These are phyloP conservation scores for Andrena fulva DNA, from an alignment of 2,888 invertebrate genomes.

Conservation along the genomic window DNA sequence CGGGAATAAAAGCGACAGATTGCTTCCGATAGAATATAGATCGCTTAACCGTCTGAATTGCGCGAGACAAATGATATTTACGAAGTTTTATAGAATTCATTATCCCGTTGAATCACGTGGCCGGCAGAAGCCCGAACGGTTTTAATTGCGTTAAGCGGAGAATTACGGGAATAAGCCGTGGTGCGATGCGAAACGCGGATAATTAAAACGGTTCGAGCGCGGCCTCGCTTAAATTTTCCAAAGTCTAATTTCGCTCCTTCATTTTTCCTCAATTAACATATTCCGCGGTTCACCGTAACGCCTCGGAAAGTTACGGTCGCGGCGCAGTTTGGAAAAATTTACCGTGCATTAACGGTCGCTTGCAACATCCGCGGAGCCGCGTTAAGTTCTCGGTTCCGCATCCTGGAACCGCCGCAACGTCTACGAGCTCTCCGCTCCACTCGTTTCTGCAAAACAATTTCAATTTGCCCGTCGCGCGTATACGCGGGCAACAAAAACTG, in stretches of 20 bases:
- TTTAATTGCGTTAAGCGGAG: constrained; percentile 43
- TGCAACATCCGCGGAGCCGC: not conserved
- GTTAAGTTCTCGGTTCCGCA: not conserved
- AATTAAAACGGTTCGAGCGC: constrained; percentile 49
- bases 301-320: constrained; percentile 19
- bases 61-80: constrained; percentile 19
- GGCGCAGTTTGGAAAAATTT: constrained; percentile 37
- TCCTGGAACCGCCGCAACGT: not conserved
- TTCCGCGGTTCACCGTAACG: constrained; percentile 41
- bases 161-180: constrained; percentile 47
- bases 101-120: constrained; percentile 24
- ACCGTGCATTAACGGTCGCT: not conserved
- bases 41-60: constrained; percentile 20
- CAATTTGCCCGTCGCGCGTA: constrained; percentile 29
- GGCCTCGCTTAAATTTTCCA: constrained; percentile 43
- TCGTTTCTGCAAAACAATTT: constrained; percentile 44
- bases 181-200: constrained; percentile 34
- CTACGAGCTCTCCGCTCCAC: not conserved
- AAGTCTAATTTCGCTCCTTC: constrained; percentile 46
- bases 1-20: not conserved
- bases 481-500: constrained; percentile 32
- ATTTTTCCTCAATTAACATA: constrained; percentile 49
- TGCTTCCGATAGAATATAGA: not conserved
- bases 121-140: constrained; percentile 24
- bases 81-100: constrained; percentile 54